Conservation (phyloP, 2,797 vertebrate genomes). For the Spheniscus humboldti region DNA sequence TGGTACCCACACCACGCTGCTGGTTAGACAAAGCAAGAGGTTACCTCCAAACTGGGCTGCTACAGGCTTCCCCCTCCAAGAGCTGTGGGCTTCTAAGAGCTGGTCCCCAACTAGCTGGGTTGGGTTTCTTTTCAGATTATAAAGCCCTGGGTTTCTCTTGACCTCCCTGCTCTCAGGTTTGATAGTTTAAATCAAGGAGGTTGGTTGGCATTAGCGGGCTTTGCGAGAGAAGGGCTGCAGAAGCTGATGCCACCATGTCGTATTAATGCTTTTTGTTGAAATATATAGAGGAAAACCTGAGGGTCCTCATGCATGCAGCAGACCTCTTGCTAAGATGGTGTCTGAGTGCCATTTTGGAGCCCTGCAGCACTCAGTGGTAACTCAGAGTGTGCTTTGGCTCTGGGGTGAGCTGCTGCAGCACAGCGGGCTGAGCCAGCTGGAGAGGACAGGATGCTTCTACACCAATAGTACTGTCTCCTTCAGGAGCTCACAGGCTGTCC, state of each 20-base stretch:
- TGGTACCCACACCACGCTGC: background rate
- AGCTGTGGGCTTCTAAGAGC: background rate
- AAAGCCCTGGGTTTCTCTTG: background rate
- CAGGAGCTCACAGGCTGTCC: background rate
- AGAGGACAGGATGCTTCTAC: background rate
- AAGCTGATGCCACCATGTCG: background rate
- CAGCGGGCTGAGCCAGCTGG: background rate
- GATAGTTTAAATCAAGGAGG: background rate
- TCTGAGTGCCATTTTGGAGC: background rate
- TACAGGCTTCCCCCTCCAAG: background rate
- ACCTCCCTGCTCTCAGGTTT: background rate
- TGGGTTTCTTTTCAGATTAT: background rate
- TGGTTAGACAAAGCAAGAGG: background rate
- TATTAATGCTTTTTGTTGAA: background rate
- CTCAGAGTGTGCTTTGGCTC: background rate
- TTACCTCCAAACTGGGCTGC: background rate
- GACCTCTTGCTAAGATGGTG: background rate
- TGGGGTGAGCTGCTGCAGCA: background rate
- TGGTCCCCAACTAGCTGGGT: background rate
- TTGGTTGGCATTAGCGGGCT: background rate
- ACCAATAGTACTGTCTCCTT: background rate
- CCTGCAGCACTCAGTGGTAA: background rate
- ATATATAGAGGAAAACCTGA: background rate
- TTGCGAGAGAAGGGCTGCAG: background rate
- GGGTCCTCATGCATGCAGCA: background rate